Base-by-base conservation (phyloP, 2,113 vertebrate genomes). In the Penelope pileata region DNA sequence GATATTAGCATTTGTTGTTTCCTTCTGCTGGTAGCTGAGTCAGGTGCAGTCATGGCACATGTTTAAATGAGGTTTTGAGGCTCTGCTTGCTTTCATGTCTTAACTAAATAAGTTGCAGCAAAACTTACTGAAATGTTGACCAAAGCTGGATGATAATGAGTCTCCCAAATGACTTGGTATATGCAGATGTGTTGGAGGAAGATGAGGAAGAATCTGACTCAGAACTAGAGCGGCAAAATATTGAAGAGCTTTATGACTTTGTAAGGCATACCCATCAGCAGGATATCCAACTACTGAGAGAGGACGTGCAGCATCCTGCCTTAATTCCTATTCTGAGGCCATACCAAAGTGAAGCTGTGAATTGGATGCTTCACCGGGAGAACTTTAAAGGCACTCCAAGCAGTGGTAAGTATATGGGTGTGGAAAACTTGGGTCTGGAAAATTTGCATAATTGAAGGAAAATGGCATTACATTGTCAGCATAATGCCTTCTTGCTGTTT, bases 171-270 rank as follows among this genome's bases (percentile, higher is more conserved):
- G 51, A 63, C 30, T 94, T 96, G 66, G 7, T 92, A 6, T 83
- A 4, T 68, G 24, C 92, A 98, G 98, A 98, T 88, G 95, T 97
- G 9, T 85, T 97, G 72, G 99, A 98, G 58, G 98, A 99, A 43
- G 98, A 99, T 36, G 98, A 99, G 42, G 98, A 98, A 81, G 98
- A 99, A 72, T 98, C 98, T 50, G 99, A 99, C 80, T 98, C 64
- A 3, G 99, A 99, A 64, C 96, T 99, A 75, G 99, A 99, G 95
- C 97, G 99, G 62, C 99, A 99, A 85, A 99, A 99, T 60, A 98
- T 99, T 15, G 99, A 99, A 96, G 99, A 99, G 83, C 98, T 99
- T n/a, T 99, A 99, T 84, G 99, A 99, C 60, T 98, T 98, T 10
- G 98, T 99, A 75, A 97, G 99, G 58, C 98, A 97, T 64, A 95